Base-by-base conservation (phyloP, 1,140 invertebrate genomes). In the Himalopsyche phryganea region DNA sequence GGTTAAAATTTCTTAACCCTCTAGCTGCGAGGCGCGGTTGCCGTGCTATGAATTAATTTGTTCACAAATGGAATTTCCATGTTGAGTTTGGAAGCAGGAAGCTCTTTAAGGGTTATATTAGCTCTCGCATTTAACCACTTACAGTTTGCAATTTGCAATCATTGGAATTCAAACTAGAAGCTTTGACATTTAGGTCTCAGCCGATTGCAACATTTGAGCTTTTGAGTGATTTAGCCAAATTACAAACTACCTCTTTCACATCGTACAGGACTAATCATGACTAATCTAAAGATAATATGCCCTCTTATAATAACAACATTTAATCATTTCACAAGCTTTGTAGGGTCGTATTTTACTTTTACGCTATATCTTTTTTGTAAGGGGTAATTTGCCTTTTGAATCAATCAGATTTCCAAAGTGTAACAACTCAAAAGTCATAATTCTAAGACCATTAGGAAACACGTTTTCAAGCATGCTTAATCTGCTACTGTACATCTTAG, bases 41-140 rank as follows among this genome's bases (percentile, higher is more conserved):
- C 35, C 50, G 23, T 53, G 50, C 50, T 28, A 53, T 53, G 51
- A 53, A 53, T 53, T 53, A 53, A 53, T 53, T 53, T 53, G 51
- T 45, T 53, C 40, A 32, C 51, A 53, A 53, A 53, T 53, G 51
- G 51, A 28, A 53, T 45, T 53, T 53, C 51, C 51, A 20, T 53
- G 51, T 53, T 23, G 32, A 32, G 38, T 32, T 33, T 53, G 23
- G 42, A 53, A 28, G 42, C 13, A 33, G 23, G 17, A 53, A 40
- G 50, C 38, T 42, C 19, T 19, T 17, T 41, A 41, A 28, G 36
- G 36, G 50, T 42, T 51, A 18, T 36, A 40, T n/a, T 40, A 40
- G n/a, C n/a, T 13, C n/a, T 23, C 14, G 46, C 9, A 15, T 32
- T 32, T 32, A 48, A 32, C 46, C 23, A 48, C 10, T 15, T 32